phyloP scores from a whole-genome alignment of 2,888 invertebrate genomes.

The Drosophila limbata region DNA sequence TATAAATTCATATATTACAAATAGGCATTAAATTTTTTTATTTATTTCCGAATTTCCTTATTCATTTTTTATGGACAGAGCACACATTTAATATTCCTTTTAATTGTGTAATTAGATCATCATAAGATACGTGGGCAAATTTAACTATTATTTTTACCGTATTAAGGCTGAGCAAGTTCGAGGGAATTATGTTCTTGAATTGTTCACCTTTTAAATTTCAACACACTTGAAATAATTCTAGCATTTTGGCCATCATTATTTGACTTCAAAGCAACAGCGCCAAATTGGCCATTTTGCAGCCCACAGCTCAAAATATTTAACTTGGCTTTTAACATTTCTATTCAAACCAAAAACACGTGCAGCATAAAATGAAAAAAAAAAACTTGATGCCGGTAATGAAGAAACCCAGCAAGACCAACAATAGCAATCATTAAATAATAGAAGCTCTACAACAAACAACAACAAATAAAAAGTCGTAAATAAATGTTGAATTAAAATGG shows the following conservation, averaged over 20 bases:
- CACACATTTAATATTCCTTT: background rate
- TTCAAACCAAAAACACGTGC: conserved; percentile 69
- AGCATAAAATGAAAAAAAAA: conserved; percentile 15
- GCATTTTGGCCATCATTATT: conserved; percentile 26
- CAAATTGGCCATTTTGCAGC: conserved; percentile 45
- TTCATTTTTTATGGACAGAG: background rate
- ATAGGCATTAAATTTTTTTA: no score
- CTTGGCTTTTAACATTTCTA: conserved; percentile 40
- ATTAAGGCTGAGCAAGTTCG: background rate
- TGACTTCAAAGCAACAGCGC: conserved; percentile 44
- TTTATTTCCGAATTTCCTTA: no score
- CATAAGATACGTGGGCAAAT: background rate
- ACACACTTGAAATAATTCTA: background rate
- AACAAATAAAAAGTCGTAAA: conserved; percentile 49
- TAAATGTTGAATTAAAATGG: conserved; percentile 57
- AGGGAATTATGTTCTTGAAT: conserved; percentile 3
- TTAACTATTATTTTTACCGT: background rate
- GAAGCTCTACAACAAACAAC: conserved; percentile 34
- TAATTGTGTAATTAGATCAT: background rate
- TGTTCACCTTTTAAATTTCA: background rate
- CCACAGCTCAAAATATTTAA: conserved; percentile 44
- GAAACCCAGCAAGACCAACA: conserved; percentile 48
- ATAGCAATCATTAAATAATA: conserved; percentile 64
- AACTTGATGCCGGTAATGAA: conserved; percentile 42
- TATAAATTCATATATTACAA: no score